A percentile compares a stretch with the other conserved stretches of the same genome.
phyloP scores from a whole-genome alignment of 2,113 vertebrate genomes.

The Tylochromis polylepis region DNA sequence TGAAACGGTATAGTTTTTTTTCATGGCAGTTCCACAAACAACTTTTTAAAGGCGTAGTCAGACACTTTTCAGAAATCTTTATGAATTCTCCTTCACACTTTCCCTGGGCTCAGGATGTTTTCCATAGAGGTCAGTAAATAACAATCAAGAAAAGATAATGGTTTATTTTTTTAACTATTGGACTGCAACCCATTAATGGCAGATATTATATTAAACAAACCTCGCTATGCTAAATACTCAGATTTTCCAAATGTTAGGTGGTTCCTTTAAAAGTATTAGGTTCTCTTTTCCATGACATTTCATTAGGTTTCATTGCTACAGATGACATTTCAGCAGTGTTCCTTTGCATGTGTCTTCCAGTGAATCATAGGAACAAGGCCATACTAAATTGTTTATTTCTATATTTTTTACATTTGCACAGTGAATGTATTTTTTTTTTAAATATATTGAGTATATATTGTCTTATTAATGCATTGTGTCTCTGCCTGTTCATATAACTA shows the following conservation, averaged over 20 bases:
- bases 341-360: conserved; percentile 16
- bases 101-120: not conserved
- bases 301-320: not conserved
- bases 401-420: not conserved
- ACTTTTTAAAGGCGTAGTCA: not conserved
- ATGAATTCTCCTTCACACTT: not conserved
- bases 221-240: not conserved
- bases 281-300: not conserved
- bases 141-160: not conserved
- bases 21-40: not conserved
- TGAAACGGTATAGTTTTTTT: no score
- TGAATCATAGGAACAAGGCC: conserved; percentile 1
- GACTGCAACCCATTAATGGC: not conserved
- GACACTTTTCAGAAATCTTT: no score
- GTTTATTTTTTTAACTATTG: not conserved
- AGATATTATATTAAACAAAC: not conserved
- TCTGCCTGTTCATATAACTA: not conserved
- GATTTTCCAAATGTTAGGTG: not conserved
- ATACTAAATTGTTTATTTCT: conserved; percentile 20
- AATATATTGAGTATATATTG: not conserved
- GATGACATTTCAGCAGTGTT: not conserved
- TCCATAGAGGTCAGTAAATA: not conserved
- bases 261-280: not conserved
- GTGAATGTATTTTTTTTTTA: conserved; percentile 15
- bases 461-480: not conserved